Percentiles rank a stretch among this genome's conserved stretches.
Evolutionary conservation across 2,797 vertebrate genomes (phyloP).

Genomic region (Spheniscus humboldti): DNA sequence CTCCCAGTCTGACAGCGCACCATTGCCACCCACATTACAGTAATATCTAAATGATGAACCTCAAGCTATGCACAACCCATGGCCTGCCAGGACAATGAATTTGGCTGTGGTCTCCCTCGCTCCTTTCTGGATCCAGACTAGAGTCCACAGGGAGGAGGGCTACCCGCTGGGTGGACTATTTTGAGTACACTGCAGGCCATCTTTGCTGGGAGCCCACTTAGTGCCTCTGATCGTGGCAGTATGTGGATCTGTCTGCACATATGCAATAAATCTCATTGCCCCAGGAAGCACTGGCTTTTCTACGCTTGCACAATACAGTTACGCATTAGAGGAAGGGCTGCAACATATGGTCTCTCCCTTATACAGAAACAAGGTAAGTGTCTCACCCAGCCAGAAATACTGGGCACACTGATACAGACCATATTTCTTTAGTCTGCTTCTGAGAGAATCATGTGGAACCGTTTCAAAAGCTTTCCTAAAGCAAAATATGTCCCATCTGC

Average conservation of each 20-base stretch:
- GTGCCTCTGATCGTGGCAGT: neutral
- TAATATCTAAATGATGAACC: neutral
- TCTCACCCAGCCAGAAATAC: conserved; percentile 57
- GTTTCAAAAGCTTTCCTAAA: conserved; percentile 67
- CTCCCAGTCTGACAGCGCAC: neutral
- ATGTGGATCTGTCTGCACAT: neutral
- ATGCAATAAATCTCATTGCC: neutral
- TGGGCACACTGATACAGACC: conserved; percentile 58
- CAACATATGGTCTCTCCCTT: conserved; percentile 56
- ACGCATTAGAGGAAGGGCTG: conserved; percentile 9
- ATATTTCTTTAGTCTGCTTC: conserved; percentile 69
- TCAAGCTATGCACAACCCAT: neutral
- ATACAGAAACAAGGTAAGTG: conserved; percentile 54
- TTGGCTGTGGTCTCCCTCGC: neutral
- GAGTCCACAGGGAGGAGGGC: neutral
- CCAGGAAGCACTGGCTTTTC: neutral
- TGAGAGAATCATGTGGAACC: conserved; percentile 62
- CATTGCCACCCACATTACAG: neutral
- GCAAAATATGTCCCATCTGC: conserved; percentile 68
- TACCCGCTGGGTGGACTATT: neutral
- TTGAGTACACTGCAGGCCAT: neutral
- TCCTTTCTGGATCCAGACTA: neutral
- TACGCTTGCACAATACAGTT: neutral
- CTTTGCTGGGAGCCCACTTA: neutral
- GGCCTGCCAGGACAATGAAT: neutral